Conservation (phyloP, 2,113 vertebrate genomes). For the Triplophysa tibetana region DNA sequence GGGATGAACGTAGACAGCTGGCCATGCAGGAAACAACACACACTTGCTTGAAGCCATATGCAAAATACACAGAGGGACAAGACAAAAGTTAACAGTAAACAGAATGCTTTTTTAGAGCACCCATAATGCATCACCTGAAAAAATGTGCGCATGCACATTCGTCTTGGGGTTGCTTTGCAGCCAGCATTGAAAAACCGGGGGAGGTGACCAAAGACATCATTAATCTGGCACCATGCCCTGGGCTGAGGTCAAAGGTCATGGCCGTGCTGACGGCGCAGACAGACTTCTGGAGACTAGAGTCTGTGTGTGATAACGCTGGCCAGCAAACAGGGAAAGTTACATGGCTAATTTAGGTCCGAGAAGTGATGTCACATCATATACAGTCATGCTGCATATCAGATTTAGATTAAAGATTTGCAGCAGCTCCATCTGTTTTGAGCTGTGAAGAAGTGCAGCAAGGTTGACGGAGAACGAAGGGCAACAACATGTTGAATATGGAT, state of each 20-base stretch:
- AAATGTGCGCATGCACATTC: neutral
- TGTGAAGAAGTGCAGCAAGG: slow-evolving; percentile 37
- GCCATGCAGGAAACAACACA: slow-evolving; percentile 46
- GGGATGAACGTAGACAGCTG: slow-evolving; percentile 66
- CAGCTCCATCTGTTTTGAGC: slow-evolving; percentile 27
- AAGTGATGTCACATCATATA: neutral
- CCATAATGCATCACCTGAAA: neutral
- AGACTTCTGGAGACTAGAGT: slow-evolving; percentile 62
- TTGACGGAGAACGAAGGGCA: slow-evolving; percentile 23
- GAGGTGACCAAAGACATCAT: slow-evolving; percentile 55
- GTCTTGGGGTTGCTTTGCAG: neutral
- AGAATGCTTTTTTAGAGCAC: neutral
- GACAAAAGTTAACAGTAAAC: neutral
- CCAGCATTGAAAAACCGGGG: slow-evolving; percentile 3
- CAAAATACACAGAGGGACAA: slow-evolving; percentile 38
- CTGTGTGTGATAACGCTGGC: slow-evolving; percentile 35
- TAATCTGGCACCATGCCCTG: slow-evolving; percentile 63
- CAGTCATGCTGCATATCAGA: neutral
- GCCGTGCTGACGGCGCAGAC: slow-evolving; percentile 57
- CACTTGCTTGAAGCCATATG: slow-evolving; percentile 35
- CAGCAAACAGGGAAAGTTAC: slow-evolving; percentile 7
- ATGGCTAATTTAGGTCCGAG: neutral
- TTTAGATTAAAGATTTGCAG: neutral
- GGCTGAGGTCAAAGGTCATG: slow-evolving; percentile 63
- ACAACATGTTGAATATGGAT: slow-evolving; percentile 31